Conservation (phyloP, 2,888 invertebrate genomes). For the Nomada fucata region DNA sequence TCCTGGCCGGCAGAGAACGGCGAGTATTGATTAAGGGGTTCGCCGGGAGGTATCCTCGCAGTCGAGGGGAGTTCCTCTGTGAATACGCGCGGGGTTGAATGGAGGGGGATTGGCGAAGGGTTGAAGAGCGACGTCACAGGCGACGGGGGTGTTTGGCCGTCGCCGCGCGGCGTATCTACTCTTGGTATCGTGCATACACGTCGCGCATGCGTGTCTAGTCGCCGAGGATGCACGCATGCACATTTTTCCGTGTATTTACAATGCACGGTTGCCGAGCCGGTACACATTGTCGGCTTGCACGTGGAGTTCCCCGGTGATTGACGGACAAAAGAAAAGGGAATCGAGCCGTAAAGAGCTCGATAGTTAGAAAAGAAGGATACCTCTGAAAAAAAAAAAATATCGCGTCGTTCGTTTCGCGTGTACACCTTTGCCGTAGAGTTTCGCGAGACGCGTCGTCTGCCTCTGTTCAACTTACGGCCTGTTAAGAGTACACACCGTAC, state of each 20-base stretch:
- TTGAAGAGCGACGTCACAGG: slow-evolving; percentile 47
- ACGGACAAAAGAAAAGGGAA: slow-evolving; percentile 21
- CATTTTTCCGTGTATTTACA: slow-evolving; percentile 49
- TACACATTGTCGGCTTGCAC: slow-evolving; percentile 57
- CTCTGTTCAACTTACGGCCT: neutral
- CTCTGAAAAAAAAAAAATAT: no score
- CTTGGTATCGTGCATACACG: slow-evolving; percentile 30
- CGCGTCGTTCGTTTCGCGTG: neutral
- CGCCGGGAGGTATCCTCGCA: slow-evolving; percentile 70
- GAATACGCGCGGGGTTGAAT: slow-evolving; percentile 58
- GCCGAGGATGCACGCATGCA: slow-evolving; percentile 41
- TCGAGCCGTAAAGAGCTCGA: neutral
- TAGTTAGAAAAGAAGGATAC: neutral
- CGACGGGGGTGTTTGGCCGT: slow-evolving; percentile 43
- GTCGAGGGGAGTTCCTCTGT: slow-evolving; percentile 71
- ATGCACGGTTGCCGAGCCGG: slow-evolving; percentile 58
- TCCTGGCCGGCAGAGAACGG: slow-evolving; percentile 67
- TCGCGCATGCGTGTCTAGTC: slow-evolving; percentile 29
- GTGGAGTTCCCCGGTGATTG: slow-evolving; percentile 67
- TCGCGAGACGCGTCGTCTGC: neutral
- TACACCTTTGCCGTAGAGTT: neutral
- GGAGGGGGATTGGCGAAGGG: slow-evolving; percentile 40
- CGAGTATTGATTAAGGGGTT: slow-evolving; percentile 80
- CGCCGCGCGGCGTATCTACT: slow-evolving; percentile 13
- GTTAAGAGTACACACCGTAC: neutral